Evolutionary conservation across 2,113 vertebrate species (phyloP).

Genomic region (Psettodes erumei): DNA sequence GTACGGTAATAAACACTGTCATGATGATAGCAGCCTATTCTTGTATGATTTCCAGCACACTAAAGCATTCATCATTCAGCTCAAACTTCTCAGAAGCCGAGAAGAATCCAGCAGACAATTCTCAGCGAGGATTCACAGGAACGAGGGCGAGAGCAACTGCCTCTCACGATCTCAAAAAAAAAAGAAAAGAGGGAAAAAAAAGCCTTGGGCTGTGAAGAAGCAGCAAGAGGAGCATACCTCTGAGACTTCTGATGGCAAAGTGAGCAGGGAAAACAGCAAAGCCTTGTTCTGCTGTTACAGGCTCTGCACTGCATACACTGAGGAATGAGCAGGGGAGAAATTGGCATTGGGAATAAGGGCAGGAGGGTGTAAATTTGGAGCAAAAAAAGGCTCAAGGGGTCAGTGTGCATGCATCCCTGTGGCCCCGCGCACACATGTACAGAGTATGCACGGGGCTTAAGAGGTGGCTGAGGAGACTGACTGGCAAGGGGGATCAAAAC

Average conservation of each 20-base stretch:
- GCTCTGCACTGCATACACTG: conserved; percentile 54
- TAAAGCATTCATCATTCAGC: conserved; percentile 57
- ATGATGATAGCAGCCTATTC: conserved; percentile 42
- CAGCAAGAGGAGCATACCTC: conserved; percentile 67
- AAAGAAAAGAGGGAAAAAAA: conserved; percentile 34
- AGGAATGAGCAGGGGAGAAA: conserved; percentile 59
- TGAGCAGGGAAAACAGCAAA: conserved; percentile 66
- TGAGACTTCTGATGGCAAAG: conserved; percentile 69
- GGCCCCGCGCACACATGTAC: conserved; percentile 45
- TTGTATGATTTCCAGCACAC: conserved; percentile 36
- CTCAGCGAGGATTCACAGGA: conserved; percentile 54
- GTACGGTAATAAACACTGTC: neutral
- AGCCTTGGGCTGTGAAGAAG: conserved; percentile 66
- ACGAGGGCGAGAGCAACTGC: conserved; percentile 49
- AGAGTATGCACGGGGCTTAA: conserved; percentile 59
- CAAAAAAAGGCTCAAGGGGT: conserved; percentile 73
- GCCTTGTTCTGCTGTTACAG: conserved; percentile 64
- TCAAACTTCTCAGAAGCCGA: conserved; percentile 49
- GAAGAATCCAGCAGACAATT: conserved; percentile 56
- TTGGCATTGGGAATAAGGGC: conserved; percentile 76
- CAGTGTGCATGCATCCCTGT: conserved; percentile 58
- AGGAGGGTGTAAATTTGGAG: conserved; percentile 73
- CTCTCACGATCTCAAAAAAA: conserved; percentile 53
- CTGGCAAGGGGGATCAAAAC: conserved; percentile 76
- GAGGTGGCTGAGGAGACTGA: conserved; percentile 62